phyloP scores from a whole-genome alignment of 2,797 vertebrate species.

The Neopelma chrysocephalum region DNA sequence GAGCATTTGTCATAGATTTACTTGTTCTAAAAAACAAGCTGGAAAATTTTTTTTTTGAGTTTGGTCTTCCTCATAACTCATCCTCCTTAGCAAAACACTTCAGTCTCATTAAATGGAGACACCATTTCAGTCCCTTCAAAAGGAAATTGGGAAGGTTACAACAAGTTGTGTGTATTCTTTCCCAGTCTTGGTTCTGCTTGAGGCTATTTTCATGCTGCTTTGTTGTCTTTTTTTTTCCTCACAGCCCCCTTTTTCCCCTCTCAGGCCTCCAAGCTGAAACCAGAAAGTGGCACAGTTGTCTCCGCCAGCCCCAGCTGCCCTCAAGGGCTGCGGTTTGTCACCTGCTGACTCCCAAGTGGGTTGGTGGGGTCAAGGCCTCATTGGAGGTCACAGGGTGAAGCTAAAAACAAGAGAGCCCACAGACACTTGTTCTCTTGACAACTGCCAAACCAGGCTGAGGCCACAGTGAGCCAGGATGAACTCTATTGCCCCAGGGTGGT shows the following conservation, averaged over 20 bases:
- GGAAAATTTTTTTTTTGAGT: no score
- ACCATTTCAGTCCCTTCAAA: not conserved
- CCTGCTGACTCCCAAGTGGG: not conserved
- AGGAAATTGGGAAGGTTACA: not conserved
- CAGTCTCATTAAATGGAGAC: no score
- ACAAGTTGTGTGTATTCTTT: not conserved
- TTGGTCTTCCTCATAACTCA: no score
- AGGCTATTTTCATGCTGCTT: not conserved
- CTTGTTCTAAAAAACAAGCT: no score
- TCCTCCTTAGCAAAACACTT: no score
- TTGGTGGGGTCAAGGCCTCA: accelerated
- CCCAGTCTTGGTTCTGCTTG: not conserved
- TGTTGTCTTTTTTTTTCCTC: accelerated
- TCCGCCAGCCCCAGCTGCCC: not conserved
- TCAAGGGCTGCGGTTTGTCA: not conserved
- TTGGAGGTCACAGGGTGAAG: not conserved
- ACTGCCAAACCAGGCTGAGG: not conserved
- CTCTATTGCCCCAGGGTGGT: not conserved
- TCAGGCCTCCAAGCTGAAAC: not conserved
- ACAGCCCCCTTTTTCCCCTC: not conserved
- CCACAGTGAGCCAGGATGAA: not conserved
- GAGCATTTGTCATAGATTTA: no score
- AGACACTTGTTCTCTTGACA: not conserved
- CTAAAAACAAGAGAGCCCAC: not conserved
- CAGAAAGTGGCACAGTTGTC: not conserved